Conservation (phyloP, 2,113 vertebrate genomes). For the Neotoma lepida region DNA sequence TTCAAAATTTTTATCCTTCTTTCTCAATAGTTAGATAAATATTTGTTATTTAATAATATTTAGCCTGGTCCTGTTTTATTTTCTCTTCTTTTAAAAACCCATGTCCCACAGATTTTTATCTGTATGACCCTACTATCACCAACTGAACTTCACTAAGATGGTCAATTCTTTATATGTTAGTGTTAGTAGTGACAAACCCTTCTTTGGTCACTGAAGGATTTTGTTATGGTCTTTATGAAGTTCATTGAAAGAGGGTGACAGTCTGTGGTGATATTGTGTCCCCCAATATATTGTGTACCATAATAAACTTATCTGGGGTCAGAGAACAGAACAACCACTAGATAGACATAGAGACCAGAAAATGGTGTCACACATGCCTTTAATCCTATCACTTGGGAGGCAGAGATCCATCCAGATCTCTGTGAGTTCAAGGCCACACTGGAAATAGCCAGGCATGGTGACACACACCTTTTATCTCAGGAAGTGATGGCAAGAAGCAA, state of each 20-base stretch:
- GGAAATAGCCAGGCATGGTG: too few relatives aligned
- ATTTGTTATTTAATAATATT: not conserved
- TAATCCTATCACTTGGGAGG: too few relatives aligned
- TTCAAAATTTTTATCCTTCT: not conserved
- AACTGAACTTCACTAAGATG: not conserved
- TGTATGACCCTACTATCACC: not conserved
- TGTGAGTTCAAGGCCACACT: too few relatives aligned
- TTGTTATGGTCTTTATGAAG: conserved; percentile 27
- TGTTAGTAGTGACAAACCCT: not conserved
- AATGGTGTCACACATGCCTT: too few relatives aligned
- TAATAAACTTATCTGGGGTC: too few relatives aligned
- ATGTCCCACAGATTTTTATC: not conserved
- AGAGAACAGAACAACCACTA: too few relatives aligned
- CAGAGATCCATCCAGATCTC: too few relatives aligned
- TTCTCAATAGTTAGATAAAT: not conserved
- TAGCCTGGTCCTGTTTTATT: not conserved
- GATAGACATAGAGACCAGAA: too few relatives aligned
- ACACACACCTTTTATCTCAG: too few relatives aligned
- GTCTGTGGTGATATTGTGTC: too few relatives aligned
- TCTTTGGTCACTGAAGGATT: conserved; percentile 3
- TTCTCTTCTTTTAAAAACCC: not conserved
- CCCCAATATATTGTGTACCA: too few relatives aligned
- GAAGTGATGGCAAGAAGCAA: too few relatives aligned
- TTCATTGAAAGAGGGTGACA: not conserved
- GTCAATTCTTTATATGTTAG: not conserved